Percentiles rank a stretch among this genome's conserved stretches.
phyloP scores from a whole-genome alignment of 1,140 invertebrate genomes.

The Periplaneta americana region DNA sequence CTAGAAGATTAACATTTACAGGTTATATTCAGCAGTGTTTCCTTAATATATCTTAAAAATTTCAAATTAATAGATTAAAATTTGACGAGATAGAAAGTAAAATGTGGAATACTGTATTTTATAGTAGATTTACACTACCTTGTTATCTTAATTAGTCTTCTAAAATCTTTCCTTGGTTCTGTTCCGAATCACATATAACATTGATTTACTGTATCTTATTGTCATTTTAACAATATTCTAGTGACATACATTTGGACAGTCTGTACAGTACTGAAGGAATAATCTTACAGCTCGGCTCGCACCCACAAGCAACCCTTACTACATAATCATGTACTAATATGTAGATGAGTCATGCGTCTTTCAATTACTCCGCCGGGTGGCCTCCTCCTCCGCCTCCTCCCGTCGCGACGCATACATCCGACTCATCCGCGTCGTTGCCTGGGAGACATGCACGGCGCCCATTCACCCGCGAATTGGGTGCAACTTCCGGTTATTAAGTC shows the following conservation, averaged over 20 bases:
- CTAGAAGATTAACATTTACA: no score
- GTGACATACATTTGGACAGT: not conserved
- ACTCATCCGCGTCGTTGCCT: not conserved
- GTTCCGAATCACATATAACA: no score
- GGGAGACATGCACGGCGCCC: not conserved
- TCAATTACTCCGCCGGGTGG: not conserved
- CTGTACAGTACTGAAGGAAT: not conserved
- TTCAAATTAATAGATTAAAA: no score
- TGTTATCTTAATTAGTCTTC: no score
- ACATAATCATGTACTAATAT: not conserved
- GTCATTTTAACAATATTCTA: no score
- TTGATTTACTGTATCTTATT: no score
- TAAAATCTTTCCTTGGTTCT: no score
- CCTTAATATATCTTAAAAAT: no score
- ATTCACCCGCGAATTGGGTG: not conserved
- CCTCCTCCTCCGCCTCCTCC: not conserved
- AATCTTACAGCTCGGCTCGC: not conserved
- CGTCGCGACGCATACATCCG: not conserved
- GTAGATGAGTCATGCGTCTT: conserved; percentile 2
- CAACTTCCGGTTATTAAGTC: conserved; percentile 3
- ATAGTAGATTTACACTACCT: no score
- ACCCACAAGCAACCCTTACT: not conserved
- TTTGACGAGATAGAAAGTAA: no score
- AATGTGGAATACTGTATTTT: no score
- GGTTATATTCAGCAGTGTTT: no score